Conservation (phyloP, 2,888 invertebrate species). For the Cabera pusaria region DNA sequence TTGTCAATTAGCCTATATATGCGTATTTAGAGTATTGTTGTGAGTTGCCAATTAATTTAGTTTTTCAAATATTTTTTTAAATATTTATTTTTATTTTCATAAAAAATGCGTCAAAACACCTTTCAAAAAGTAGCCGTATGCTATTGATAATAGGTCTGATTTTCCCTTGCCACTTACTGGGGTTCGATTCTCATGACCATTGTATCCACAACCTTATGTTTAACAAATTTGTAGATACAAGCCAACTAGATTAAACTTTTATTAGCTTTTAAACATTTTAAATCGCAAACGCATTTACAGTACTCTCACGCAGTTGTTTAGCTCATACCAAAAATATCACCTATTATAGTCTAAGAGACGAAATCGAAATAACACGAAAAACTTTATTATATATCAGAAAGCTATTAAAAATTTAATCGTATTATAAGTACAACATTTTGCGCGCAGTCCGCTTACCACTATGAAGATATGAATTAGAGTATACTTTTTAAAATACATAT, state of each 20-base stretch:
- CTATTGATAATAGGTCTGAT: slow-evolving; percentile 74
- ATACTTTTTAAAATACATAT: slow-evolving; percentile 80
- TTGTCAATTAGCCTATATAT: slow-evolving; percentile 84
- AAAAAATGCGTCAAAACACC: slow-evolving; percentile 82
- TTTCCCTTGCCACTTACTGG: slow-evolving; percentile 72
- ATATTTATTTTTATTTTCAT: slow-evolving; percentile 60
- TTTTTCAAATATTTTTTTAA: slow-evolving; percentile 48
- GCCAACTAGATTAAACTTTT: slow-evolving; percentile 41
- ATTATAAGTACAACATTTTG: slow-evolving; percentile 34
- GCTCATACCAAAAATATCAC: slow-evolving; percentile 1
- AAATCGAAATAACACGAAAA: slow-evolving; percentile 5
- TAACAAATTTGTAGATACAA: slow-evolving; percentile 53
- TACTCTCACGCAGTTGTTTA: slow-evolving; percentile 1
- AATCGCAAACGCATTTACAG: no score
- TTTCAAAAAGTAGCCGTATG: slow-evolving; percentile 80
- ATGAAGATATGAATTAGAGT: slow-evolving; percentile 81
- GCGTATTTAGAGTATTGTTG: slow-evolving; percentile 81
- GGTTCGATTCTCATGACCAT: slow-evolving; percentile 54
- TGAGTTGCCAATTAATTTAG: slow-evolving; percentile 79
- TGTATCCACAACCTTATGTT: slow-evolving; percentile 54
- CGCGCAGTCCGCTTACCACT: slow-evolving; percentile 72
- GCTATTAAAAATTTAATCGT: slow-evolving; percentile 36
- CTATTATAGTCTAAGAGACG: slow-evolving; percentile 4
- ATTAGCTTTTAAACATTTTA: slow-evolving; percentile 40
- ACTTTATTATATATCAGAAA: slow-evolving; percentile 10